phyloP scores from a whole-genome alignment of 2,797 vertebrate species.

The Uromys caudimaculatus region DNA sequence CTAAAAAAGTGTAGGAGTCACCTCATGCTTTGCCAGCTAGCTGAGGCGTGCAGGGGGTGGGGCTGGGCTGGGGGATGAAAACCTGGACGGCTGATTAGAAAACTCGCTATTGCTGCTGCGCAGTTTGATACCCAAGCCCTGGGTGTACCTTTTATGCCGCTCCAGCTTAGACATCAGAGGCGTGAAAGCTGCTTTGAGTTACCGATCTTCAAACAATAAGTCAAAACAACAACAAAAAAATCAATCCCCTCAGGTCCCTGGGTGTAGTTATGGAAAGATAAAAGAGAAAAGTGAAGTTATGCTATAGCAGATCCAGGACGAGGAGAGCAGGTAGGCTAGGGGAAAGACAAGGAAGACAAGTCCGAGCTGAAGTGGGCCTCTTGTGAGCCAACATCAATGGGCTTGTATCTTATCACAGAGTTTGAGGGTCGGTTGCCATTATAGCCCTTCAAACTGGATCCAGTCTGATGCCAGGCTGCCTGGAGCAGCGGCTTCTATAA shows the following conservation, averaged over 20 bases:
- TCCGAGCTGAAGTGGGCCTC: conserved; percentile 86
- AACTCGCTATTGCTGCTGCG: conserved; percentile 78
- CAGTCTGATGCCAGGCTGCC: conserved; percentile 85
- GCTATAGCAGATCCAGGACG: conserved; percentile 88
- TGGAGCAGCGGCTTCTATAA: conserved; percentile 84
- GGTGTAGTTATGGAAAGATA: conserved; percentile 93
- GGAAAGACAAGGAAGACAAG: conserved; percentile 86
- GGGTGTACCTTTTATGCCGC: conserved; percentile 95
- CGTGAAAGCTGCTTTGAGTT: conserved; percentile 95
- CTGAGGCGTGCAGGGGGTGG: not conserved
- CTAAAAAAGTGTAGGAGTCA: conserved; percentile 85
- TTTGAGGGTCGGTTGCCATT: conserved; percentile 88
- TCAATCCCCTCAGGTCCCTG: conserved; percentile 92
- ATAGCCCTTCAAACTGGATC: conserved; percentile 85
- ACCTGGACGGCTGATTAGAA: conserved; percentile 87
- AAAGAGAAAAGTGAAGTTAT: conserved; percentile 94
- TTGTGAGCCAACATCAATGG: conserved; percentile 88
- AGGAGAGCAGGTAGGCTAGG: conserved; percentile 87
- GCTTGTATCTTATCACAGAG: conserved; percentile 90
- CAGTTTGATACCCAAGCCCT: conserved; percentile 88
- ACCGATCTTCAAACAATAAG: conserved; percentile 97
- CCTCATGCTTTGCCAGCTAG: conserved; percentile 67
- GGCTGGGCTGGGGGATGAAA: conserved; percentile 66
- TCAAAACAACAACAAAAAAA: conserved; percentile 93
- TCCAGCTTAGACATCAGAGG: conserved; percentile 95